Percentiles rank a stretch among this genome's conserved stretches.
These are phyloP conservation scores for Opisthocomus hoazin DNA, from an alignment of 2,113 vertebrate genomes.

Conservation along the genomic window DNA sequence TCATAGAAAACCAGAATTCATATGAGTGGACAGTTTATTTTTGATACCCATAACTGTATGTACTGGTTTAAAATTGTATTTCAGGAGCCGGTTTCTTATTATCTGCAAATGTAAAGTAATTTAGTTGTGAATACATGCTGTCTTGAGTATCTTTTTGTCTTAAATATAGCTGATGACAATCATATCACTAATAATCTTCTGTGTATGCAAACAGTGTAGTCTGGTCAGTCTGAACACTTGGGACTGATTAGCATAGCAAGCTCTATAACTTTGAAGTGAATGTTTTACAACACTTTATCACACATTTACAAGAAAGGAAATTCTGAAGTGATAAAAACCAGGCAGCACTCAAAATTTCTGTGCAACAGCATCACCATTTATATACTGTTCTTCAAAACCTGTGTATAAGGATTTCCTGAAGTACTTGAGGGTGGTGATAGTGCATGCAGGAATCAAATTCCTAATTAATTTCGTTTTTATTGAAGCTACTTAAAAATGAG, in stretches of 20 bases:
- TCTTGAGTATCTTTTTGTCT: not conserved
- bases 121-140: not conserved
- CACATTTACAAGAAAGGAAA: not conserved
- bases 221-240: not conserved
- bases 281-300: not conserved
- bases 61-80: not conserved
- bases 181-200: not conserved
- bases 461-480: not conserved
- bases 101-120: not conserved
- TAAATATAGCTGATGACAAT: not conserved
- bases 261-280: not conserved
- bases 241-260: not conserved
- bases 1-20: not conserved
- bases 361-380: not conserved
- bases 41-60: not conserved
- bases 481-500: not conserved
- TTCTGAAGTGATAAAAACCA: not conserved
- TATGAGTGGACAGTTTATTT: not conserved
- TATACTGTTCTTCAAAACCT: not conserved
- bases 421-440: not conserved
- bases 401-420: not conserved
- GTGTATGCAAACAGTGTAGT: not conserved
- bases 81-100: not conserved
- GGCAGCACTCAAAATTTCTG: not conserved
- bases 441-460: not conserved